Base-by-base conservation (phyloP, 2,888 invertebrate species). In the Aquatica leii region DNA sequence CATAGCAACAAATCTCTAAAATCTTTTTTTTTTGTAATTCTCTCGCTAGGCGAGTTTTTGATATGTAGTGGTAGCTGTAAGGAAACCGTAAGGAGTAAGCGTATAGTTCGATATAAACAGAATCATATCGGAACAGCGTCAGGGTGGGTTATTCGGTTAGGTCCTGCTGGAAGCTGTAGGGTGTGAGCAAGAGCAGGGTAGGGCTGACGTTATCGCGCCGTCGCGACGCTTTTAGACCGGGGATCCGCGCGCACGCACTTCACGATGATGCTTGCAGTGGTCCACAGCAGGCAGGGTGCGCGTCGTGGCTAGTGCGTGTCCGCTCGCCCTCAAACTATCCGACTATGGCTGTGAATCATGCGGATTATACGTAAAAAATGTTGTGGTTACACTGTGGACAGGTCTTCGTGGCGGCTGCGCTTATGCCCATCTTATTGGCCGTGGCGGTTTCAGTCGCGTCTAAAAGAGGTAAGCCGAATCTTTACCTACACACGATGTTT, bases 321-420 rank as follows among this genome's bases (percentile, higher is more conserved):
- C 69, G 65, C 67, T 68, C 66, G 68, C 67, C 68, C 66, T 64
- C 62, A 70, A 68, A 71, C 71, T 71, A 73, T 72, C 70, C 74
- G 72, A 77, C 70, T 75, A 80, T 80, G 80, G 79, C 79, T 77
- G 79, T 78, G 80, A 78, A 80, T 76, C 76, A 80, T 80, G 80
- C 77, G 74, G 76, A 76, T 75, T 76, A 75, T 73, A 78, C 78
- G 77, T 80, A 79, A 77, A 78, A 78, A 77, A 78, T 79, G 78
- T 76, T 78, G 79, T 78, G 79, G 78, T 77, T 80, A 77, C 77
- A 78, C 71, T 78, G 78, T 77, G 79, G 77, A 77, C 77, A 78
- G 76, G 74, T 76, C 71, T 70, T 75, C 74, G 75, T 76, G 74
- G 74, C 74, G 70, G 74, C 75, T 73, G 75, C 75, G 75, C 74